Evolutionary conservation across 2,113 vertebrate genomes (phyloP), one percentile per base, ranked within the genome.

Genomic region (Crotophaga sulcirostris): DNA sequence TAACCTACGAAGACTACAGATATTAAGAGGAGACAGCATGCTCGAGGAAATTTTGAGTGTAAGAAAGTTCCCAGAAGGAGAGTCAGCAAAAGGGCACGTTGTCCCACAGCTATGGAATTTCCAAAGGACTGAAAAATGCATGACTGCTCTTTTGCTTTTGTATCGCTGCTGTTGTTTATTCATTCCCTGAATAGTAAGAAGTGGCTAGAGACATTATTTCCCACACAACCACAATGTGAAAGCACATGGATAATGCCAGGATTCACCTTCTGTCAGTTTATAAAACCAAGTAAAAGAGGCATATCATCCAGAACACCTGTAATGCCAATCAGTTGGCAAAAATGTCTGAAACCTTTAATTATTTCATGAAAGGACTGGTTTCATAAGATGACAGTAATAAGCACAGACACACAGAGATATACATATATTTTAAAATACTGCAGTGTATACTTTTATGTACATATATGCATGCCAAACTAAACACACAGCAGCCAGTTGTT

Each of bases 211-310:
- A 95, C 1, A 1, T 72, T 87, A 84, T 84, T 92, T 94, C 93
- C 86, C 80, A 67, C 73, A 81, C 89, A 96, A 86, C 86, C 68
- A 70, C 69, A 72, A 60, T 75, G 55, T 84, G 86, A 90, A 86
- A 95, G 64, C 91, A 81, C 89, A 72, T 23, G 47, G 68, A 86
- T 94, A 95, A 94, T 75, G 95, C 91, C 94, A 97, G 86, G 68
- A 94, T 94, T 89, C 94, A 96, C 91, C 93, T 96, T 95, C 96
- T 97, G 93, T 97, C 95, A 90, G 52, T 88, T 92, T 90, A 93
- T 72, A 87, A 87, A 93, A 88, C 66, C 47, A 59, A 94, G 79
- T 75, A 73, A 84, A 95, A 88, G 24, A 81, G 76, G 68, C 64
- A 81, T 84, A 87, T 64, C 89, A 93, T 90, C 86, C 86, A 97